Conservation (phyloP, 2,888 invertebrate species). For the Leucophora obtusa region DNA sequence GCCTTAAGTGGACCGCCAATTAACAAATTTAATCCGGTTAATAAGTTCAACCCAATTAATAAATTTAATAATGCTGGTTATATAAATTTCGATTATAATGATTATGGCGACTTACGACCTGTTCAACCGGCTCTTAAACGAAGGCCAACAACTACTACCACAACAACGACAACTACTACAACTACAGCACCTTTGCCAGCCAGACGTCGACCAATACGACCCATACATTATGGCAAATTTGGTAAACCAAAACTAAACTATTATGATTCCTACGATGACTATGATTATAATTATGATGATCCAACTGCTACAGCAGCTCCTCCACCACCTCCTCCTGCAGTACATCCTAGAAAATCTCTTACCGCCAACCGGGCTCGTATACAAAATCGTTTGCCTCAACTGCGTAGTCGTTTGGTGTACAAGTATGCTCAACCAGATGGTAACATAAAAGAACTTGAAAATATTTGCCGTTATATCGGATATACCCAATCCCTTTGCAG, state of each 20-base stretch:
- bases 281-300: constrained; percentile 54
- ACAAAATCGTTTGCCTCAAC: constrained; percentile 60
- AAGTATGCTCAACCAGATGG: constrained; percentile 74
- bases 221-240: constrained; percentile 41
- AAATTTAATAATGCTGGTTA: constrained; percentile 32
- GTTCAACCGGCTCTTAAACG: constrained; percentile 28
- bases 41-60: constrained; percentile 15
- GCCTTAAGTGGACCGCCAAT: not conserved
- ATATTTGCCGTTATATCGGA: constrained; percentile 76
- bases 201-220: constrained; percentile 46
- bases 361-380: constrained; percentile 4
- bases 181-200: constrained; percentile 15
- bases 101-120: constrained; percentile 34
- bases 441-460: constrained; percentile 74
- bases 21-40: constrained; percentile 27
- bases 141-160: constrained; percentile 47
- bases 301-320: constrained; percentile 22
- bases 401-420: constrained; percentile 70
- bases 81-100: constrained; percentile 56
- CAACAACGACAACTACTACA: constrained; percentile 36
- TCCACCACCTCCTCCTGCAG: constrained; percentile 20
- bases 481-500: constrained; percentile 77
- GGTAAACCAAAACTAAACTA: constrained; percentile 29
- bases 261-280: constrained; percentile 50
- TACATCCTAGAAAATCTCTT: constrained; percentile 7